Evolutionary conservation across 2,888 invertebrate species (phyloP), one percentile per base, ranked within the genome.

Genomic region (Dolichopus griseipennis): DNA sequence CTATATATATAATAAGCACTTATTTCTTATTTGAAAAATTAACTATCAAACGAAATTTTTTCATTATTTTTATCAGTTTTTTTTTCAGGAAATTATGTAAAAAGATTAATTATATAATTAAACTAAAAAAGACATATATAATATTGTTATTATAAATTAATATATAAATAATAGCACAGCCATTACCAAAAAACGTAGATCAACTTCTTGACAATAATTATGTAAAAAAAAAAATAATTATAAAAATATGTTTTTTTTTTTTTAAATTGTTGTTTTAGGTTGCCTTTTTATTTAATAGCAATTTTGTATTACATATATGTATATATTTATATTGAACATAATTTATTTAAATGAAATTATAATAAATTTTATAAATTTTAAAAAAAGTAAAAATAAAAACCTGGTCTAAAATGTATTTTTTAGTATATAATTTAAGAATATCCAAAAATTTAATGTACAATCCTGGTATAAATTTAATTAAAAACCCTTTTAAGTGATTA

Each of bases 151-250:
- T 72, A 73, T 73, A 73, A 68, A 68, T 65, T 67, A 70, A 73
- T 73, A 71, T 69, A 67, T 65, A 67, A 41, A 73, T 73, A 73
- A 77, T 78, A 86, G 87, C 85, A 85, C 87, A 88, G 89, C 88
- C 89, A 89, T 89, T 89, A 90, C 90, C 89, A 89, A 90, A 89
- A 90, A 92, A 92, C 91, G 91, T 91, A 90, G 91, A 92, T 92
- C 92, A 92, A 92, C 92, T 93, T 92, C 92, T 92, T 91, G 90
- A 91, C 76, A 79, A 79, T 78, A 79, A 76, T 74, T 66, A 71
- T 52, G 52, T 65, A 67, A 65, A 33, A 64, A 69, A 66, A 65
- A 69, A 34, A 66, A 68, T 62, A 64, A 65, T 8, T 10, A 41
- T 8, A n/a, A 66, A 65, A 67, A 41, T 9, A 41, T 18, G 65